Percentiles rank a stretch among this genome's conserved stretches.
Evolutionary conservation across 1,140 invertebrate species (phyloP).

Genomic region (Anastrepha obliqua): DNA sequence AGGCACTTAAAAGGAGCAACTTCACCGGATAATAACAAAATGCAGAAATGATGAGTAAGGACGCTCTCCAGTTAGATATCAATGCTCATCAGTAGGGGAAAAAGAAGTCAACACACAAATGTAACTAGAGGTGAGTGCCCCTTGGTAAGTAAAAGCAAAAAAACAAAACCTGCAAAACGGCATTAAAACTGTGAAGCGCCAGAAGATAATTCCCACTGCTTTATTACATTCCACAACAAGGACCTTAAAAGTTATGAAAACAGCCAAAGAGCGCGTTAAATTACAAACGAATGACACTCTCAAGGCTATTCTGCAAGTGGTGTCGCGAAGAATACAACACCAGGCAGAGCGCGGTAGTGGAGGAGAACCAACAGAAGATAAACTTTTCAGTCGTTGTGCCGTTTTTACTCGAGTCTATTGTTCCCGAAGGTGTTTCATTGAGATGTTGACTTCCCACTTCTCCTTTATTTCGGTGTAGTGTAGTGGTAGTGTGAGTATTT

Average conservation of each 20-base stretch:
- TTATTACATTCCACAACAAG: neutral
- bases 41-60: constrained; percentile 3
- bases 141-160: neutral
- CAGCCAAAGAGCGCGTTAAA: constrained; percentile 63
- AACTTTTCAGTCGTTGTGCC: constrained; percentile 35
- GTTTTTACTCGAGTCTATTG: constrained; percentile 64
- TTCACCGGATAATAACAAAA: neutral
- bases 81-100: neutral
- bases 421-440: constrained; percentile 68
- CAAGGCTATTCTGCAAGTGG: constrained; percentile 16
- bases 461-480: neutral
- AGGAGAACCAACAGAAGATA: neutral
- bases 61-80: neutral
- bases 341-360: neutral
- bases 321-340: neutral
- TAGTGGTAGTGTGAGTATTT: neutral
- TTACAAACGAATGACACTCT: constrained; percentile 68
- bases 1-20: neutral
- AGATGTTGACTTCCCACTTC: neutral
- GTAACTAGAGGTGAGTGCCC: neutral
- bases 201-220: neutral
- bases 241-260: constrained; percentile 42
- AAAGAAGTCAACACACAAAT: neutral
- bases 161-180: neutral
- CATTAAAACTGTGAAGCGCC: neutral